Conservation (phyloP, 2,113 vertebrate species). For the Ailurus styani region DNA sequence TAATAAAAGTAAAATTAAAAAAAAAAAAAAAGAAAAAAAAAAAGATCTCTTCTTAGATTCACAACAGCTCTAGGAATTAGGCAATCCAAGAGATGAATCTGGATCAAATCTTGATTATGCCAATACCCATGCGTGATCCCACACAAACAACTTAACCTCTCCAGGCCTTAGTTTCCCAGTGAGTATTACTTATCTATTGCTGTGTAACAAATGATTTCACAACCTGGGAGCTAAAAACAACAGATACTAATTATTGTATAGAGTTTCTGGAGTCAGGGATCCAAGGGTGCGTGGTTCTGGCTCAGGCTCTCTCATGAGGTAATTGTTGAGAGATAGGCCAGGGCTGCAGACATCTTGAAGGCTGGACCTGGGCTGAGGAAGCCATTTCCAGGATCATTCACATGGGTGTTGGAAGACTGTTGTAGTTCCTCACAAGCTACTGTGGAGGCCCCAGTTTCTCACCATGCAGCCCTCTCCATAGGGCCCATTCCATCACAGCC, state of each 20-base stretch:
- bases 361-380: not conserved
- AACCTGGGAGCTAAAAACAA: not conserved
- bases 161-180: not conserved
- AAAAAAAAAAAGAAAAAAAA: too few species aligned
- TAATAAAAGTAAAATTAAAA: too few species aligned
- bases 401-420: not conserved
- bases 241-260: not conserved
- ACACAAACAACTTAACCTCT: not conserved
- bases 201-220: not conserved
- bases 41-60: not conserved
- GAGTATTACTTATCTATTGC: not conserved
- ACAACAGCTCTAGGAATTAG: not conserved
- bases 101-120: not conserved
- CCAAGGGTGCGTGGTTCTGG: not conserved
- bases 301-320: not conserved
- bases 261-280: not conserved
- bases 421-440: not conserved
- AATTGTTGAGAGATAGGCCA: not conserved
- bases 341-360: not conserved
- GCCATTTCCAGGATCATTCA: not conserved
- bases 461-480: rapidly evolving
- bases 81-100: not conserved
- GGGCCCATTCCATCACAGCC: not conserved
- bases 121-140: not conserved
- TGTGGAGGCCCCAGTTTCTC: not conserved